Conservation (phyloP, 2,797 vertebrate genomes). For the Caiman crocodilus region DNA sequence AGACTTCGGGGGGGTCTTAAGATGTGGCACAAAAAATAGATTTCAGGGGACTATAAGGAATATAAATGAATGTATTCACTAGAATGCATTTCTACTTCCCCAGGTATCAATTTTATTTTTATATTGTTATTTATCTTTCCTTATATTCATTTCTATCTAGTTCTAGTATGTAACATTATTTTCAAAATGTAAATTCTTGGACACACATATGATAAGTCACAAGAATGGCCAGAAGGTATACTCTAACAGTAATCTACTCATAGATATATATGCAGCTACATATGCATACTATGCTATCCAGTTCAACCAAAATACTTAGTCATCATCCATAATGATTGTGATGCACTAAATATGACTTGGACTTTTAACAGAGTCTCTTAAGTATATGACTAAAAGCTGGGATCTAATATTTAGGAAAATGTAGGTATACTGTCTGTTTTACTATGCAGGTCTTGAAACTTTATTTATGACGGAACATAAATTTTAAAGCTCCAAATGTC, state of each 20-base stretch:
- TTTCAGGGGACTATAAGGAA: neutral
- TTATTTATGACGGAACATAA: neutral
- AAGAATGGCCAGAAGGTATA: neutral
- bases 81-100: neutral
- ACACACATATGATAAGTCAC: neutral
- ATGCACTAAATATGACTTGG: neutral
- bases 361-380: neutral
- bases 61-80: neutral
- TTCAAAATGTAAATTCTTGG: neutral
- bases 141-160: neutral
- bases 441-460: neutral
- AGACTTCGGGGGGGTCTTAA: neutral
- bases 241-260: neutral
- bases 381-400: neutral
- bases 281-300: neutral
- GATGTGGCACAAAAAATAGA: neutral
- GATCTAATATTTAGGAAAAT: neutral
- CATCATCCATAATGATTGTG: neutral
- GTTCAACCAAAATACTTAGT: neutral
- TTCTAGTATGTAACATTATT: neutral
- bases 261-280: neutral
- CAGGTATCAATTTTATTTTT: neutral
- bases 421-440: neutral
- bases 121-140: neutral
- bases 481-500: neutral